These are phyloP conservation scores for Dendronephthya gigantea DNA, from an alignment of 64 coral and sea anemone species.

Conservation along the genomic window DNA sequence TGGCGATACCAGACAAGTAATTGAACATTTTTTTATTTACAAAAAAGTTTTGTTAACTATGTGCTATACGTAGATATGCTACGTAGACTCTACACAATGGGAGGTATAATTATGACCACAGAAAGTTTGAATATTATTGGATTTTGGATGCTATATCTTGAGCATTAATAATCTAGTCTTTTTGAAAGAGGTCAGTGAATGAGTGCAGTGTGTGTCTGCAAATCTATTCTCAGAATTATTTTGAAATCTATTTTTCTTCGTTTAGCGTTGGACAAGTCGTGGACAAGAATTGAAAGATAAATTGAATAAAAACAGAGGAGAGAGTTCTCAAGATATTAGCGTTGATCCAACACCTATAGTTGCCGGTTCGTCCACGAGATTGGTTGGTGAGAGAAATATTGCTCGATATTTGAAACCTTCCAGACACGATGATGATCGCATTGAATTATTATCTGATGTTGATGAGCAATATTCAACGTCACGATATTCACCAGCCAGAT, in stretches of 20 bases:
- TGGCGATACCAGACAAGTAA: background rate
- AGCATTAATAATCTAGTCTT: no score
- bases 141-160: no score
- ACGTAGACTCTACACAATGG: no score
- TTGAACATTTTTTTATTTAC: background rate
- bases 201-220: no score
- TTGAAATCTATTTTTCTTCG: background rate
- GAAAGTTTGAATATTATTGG: no score
- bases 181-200: background rate
- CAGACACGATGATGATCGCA: conserved; percentile 60
- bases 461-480: conserved; percentile 46
- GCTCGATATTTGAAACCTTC: conserved; percentile 27
- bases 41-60: no score
- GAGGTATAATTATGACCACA: no score
- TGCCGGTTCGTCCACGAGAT: background rate
- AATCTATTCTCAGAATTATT: background rate
- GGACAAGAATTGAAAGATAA: conserved; percentile 39
- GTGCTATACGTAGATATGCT: no score
- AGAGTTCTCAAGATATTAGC: background rate
- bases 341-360: conserved; percentile 20
- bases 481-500: background rate
- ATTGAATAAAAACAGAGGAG: conserved; percentile 29
- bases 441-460: conserved; percentile 63
- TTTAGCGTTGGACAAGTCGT: background rate
- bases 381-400: background rate